Percentiles rank a stretch among this genome's conserved stretches.
Conservation (phyloP, 2,113 vertebrate genomes). For the Sisor rabdophorus region DNA sequence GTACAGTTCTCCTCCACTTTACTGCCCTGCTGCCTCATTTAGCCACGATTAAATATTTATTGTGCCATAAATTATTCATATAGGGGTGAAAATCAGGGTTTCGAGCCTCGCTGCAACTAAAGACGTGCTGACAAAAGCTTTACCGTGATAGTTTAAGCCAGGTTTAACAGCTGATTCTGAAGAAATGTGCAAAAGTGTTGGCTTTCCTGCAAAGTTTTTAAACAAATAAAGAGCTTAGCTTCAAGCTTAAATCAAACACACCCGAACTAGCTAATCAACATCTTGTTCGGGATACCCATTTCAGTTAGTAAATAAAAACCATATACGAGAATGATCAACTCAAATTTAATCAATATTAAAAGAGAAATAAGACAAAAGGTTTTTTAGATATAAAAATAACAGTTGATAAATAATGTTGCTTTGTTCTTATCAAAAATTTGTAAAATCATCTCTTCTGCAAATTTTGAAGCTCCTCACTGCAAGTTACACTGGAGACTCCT, state of each 20-base stretch:
- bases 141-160: background rate
- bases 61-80: conserved; percentile 37
- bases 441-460: background rate
- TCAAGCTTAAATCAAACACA: too few relatives aligned
- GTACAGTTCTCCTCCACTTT: background rate
- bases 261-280: too few relatives aligned
- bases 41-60: conserved; percentile 49
- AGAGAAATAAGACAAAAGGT: accelerated
- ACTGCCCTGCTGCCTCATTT: conserved; percentile 28
- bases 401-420: too few relatives aligned
- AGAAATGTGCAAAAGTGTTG: too few relatives aligned
- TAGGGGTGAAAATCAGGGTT: conserved; percentile 31
- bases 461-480: background rate
- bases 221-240: too few relatives aligned
- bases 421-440: background rate
- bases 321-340: background rate
- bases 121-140: background rate
- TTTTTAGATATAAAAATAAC: too few relatives aligned
- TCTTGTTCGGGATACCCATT: too few relatives aligned
- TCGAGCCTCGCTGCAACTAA: conserved; percentile 12
- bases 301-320: background rate
- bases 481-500: background rate
- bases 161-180: too few relatives aligned
- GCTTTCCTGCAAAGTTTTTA: too few relatives aligned
- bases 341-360: background rate